Conservation (phyloP, 2,797 vertebrate genomes). For the Periparus ater region DNA sequence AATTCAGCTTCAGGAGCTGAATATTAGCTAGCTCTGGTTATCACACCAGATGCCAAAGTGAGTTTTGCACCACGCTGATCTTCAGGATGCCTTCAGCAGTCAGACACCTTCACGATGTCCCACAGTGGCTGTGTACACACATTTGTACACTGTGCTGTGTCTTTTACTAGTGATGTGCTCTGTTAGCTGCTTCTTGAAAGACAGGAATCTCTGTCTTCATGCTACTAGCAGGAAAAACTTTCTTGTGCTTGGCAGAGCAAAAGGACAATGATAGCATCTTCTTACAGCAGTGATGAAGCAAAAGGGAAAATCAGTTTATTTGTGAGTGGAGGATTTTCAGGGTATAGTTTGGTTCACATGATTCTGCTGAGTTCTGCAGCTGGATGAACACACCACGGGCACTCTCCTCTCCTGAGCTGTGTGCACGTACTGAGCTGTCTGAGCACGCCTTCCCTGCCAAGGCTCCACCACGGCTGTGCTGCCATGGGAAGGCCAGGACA, state of each 20-base stretch:
- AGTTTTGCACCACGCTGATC: neutral
- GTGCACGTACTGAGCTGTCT: rapidly evolving
- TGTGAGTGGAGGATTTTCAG: neutral
- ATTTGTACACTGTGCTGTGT: neutral
- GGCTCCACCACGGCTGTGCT: rapidly evolving
- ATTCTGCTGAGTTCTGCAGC: neutral
- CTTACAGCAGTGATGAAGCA: neutral
- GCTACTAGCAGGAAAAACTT: neutral
- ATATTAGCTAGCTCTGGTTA: neutral
- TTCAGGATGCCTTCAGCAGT: neutral
- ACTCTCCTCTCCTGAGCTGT: neutral
- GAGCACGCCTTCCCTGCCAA: neutral
- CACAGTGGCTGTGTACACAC: rapidly evolving
- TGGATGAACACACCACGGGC: neutral
- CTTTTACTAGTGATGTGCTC: neutral
- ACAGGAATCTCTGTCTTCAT: neutral
- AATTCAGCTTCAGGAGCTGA: neutral
- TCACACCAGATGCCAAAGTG: neutral
- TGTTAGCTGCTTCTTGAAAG: neutral
- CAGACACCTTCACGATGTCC: neutral
- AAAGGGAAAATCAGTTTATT: neutral
- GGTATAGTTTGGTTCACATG: neutral
- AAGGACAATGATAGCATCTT: neutral
- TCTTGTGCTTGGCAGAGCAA: neutral
- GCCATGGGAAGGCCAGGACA: neutral